Evolutionary conservation across 2,797 vertebrate genomes (phyloP), one percentile per base, ranked within the genome.

Genomic region (Triplophysa bombifrons): DNA sequence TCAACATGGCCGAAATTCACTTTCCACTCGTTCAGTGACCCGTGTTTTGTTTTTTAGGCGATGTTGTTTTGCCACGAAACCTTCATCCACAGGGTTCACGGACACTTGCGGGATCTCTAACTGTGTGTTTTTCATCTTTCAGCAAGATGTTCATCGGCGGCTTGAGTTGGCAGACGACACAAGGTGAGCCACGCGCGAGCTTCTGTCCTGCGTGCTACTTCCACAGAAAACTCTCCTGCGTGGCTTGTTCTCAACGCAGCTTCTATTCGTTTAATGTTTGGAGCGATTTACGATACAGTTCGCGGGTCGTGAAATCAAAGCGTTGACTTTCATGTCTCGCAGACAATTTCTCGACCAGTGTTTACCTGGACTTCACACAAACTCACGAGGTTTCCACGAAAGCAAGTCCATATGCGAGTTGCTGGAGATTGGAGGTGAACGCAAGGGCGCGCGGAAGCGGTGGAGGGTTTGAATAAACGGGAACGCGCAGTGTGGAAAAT

Each of bases 61-160:
- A 14, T 74, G 71, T 71, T 34, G 4, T 5, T 64, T 78, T 7
- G 69, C 2, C 80, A 12, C 53, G 58, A 50, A 38, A 17, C 75
- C 51, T 61, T 66, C 81, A 71, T 83, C 78, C 55, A 58, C 73
- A 19, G n/a, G 19, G 12, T 74, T 34, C 80, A 64, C 4, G 25
- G 8, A 53, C 20, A 60, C 65, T 65, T 71, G 56, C 17, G 10
- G 61, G 51, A 72, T 53, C 22, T 81, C 58, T 72, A 71, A 84
- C 27, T 81, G 76, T 86, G 50, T 51, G 14, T 85, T 88, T 80
- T 76, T 73, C 79, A 68, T 87, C 88, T 88, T 90, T 82, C 93
- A 98, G 97, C 92, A 98, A 98, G 94, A 98, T 98, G 97, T 98
- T 98, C 93, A 96, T 98, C 92, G 97, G 97, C 89, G 97, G 97